Base-by-base conservation (phyloP, 2,888 invertebrate species). In the Scaptomyza reducta region DNA sequence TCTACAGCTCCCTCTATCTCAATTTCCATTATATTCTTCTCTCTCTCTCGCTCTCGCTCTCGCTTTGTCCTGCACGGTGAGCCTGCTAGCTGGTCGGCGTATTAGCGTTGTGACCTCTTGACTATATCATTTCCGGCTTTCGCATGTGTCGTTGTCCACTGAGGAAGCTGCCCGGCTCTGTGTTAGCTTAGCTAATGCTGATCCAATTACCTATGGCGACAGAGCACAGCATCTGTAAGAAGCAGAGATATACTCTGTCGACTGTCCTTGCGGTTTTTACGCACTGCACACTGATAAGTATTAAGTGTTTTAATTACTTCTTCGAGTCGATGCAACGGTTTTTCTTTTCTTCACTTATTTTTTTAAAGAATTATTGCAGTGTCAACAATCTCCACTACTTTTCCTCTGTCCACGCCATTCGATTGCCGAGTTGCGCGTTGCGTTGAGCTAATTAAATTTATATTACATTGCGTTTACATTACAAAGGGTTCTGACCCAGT, bases 51-150 rank as follows among this genome's bases (percentile, higher is more conserved):
- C 22, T 31, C 31, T 16, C 22, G 51, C 33, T 16, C 49, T 35
- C 60, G 1, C 63, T 40, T 47, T 47, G 33, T 54, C 55, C 57
- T 50, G 62, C 67, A 60, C 59, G 74, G 35, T n/a, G 71, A 74
- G 77, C 71, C 62, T 65, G 73, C 76, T 78, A 73, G 86, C 74
- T 77, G 72, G 73, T 47, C 53, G 70, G 66, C 64, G 68, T 70
- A 75, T 87, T 75, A 74, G 63, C 77, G 75, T 63, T 67, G 62
- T 83, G 88, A 80, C 80, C 88, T 80, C 88, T 73, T 87, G 78
- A 86, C 87, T 86, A 70, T 83, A 83, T 86, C 74, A 79, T 88
- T 73, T 86, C 74, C 86, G 55, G 67, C 56, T 67, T 46, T 64
- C 41, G 53, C 61, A 67, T 74, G 27, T 58, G 53, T 33, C 38